Evolutionary conservation across 2,888 invertebrate species (phyloP), one percentile per base, ranked within the genome.

Genomic region (Cheilosia vernalis): DNA sequence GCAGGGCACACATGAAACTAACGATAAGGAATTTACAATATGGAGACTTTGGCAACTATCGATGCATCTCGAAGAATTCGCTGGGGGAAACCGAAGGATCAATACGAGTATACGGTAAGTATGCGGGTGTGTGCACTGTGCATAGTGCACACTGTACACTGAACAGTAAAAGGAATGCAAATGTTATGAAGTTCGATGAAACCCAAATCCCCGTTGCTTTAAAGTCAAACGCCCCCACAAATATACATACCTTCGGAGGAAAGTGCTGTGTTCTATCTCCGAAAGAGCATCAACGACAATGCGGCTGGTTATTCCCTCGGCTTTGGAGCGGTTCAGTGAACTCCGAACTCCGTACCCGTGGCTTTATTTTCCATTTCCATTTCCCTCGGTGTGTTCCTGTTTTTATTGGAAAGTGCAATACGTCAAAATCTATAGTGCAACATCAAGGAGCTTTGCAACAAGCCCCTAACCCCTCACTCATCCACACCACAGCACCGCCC

Each of bases 81-180:
- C 94, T 98, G 58, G 98, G 98, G 84, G 98, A 98, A 93, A 98
- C 97, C 10, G 97, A 98, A 93, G 97, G 97, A 89, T 97, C 97
- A 88, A 97, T 98, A 92, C 94, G 97, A 91, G 94, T 98, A 88
- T 97, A 97, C 92, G 97, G 97, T 97, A 93, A 94, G 94, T 90
- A 87, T 10, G 13, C 37, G 37, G 4, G 37, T 90, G 87, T 77
- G 61, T 77, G 67, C 56, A 56, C 15, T 55, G 13, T 69, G 17
- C 40, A 44, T 30, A 49, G 24, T 69, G 67, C 42, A 24, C 24
- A 24, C 24, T 69, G 17, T 30, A 42, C 30, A 47, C 19, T 69
- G 67, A 40, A 73, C 21, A 33, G 51, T 58, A 53, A 78, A 73
- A 24, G 55, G 63, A 76, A 86, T 86, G 86, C 86, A 86, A 86